Conservation (phyloP, 2,113 vertebrate species). For the Callaeas wilsoni region DNA sequence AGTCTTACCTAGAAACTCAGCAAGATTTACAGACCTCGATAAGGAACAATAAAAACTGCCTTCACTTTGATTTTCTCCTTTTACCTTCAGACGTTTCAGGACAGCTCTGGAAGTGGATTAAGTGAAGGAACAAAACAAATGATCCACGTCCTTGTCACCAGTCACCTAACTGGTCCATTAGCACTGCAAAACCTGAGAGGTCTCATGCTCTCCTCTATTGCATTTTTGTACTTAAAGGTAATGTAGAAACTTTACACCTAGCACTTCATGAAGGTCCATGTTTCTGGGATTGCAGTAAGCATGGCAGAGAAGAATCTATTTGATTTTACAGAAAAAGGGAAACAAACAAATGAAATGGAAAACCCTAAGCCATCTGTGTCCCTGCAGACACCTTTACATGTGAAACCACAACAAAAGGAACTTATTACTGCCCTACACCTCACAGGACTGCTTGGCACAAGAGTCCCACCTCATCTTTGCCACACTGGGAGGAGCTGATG, state of each 20-base stretch:
- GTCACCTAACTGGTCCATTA: neutral
- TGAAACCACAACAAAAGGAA: neutral
- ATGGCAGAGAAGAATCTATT: neutral
- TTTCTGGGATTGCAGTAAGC: neutral
- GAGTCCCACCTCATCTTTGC: neutral
- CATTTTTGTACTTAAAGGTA: neutral
- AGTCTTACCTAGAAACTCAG: neutral
- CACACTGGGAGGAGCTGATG: neutral
- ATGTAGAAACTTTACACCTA: neutral
- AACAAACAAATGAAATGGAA: neutral
- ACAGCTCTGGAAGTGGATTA: neutral
- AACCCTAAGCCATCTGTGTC: neutral
- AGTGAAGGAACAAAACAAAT: neutral
- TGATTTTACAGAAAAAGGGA: neutral
- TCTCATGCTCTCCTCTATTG: neutral
- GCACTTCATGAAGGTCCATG: fast-evolving
- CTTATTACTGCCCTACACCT: too few species aligned
- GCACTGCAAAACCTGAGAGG: neutral
- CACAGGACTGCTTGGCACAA: neutral
- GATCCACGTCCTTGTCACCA: neutral
- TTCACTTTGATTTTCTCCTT: neutral
- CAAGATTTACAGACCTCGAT: neutral
- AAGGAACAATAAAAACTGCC: neutral
- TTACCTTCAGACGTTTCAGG: neutral
- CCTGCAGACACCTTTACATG: neutral